These are phyloP conservation scores for Vesta saturnalis DNA, from an alignment of 2,888 invertebrate species.

Conservation along the genomic window DNA sequence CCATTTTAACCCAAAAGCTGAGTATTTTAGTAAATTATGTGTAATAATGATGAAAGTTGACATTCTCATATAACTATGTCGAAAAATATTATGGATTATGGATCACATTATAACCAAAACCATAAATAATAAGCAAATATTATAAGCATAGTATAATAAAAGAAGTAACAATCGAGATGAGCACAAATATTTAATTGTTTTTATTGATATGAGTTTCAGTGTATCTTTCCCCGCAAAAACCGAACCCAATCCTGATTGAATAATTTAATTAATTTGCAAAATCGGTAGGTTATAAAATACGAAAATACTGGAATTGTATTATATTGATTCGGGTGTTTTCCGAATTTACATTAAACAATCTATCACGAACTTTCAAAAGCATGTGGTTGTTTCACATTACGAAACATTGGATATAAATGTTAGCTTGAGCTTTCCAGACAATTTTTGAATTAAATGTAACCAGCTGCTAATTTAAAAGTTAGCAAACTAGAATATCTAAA, in stretches of 20 bases:
- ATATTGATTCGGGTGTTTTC: neutral
- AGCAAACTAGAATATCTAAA: neutral
- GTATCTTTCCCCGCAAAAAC: neutral
- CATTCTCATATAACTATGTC: too few species aligned
- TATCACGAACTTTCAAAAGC: neutral
- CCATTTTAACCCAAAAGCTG: too few species aligned
- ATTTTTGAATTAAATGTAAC: neutral
- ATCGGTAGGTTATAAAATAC: neutral
- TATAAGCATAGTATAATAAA: too few species aligned
- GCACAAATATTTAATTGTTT: too few species aligned
- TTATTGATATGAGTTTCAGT: too few species aligned
- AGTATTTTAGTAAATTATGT: too few species aligned
- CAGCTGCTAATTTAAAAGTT: neutral
- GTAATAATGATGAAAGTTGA: too few species aligned
- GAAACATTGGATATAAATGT: neutral
- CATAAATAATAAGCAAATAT: too few species aligned
- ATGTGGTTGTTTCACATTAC: slow-evolving; percentile 1
- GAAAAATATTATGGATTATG: too few species aligned
- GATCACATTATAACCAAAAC: too few species aligned
- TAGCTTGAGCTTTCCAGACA: neutral
- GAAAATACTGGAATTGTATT: neutral
- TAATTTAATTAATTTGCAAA: neutral
- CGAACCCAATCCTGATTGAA: neutral
- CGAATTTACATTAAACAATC: neutral
- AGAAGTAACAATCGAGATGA: too few species aligned